These are phyloP conservation scores for Odontamblyopus rebecca DNA, from an alignment of 2,797 vertebrate species.

Conservation along the genomic window DNA sequence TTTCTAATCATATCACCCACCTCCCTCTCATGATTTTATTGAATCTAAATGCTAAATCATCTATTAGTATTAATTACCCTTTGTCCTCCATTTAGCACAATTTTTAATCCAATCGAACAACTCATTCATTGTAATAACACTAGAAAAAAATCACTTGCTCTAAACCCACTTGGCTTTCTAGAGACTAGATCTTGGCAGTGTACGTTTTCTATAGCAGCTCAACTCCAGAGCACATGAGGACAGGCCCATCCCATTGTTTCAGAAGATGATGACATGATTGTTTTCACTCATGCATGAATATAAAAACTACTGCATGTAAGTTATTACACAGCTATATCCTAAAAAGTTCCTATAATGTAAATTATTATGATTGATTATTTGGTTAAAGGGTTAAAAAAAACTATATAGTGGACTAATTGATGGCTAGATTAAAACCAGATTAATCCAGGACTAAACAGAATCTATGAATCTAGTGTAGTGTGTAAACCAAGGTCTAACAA, in stretches of 20 bases:
- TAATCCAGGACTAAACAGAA: background rate
- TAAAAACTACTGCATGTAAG: slow-evolving; percentile 13
- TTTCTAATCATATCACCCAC: too few species aligned
- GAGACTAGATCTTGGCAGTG: slow-evolving; percentile 12
- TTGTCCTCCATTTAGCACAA: too few species aligned
- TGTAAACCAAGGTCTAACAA: background rate
- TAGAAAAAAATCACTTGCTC: too few species aligned
- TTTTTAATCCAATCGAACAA: too few species aligned
- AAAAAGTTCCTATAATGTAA: background rate
- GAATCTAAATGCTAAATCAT: too few species aligned
- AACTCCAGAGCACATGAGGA: slow-evolving; percentile 15
- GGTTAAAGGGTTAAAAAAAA: background rate
- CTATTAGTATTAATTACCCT: too few species aligned
- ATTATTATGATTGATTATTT: background rate
- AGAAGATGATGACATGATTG: background rate
- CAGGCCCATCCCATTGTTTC: slow-evolving; percentile 23
- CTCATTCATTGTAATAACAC: too few species aligned
- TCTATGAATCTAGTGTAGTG: background rate
- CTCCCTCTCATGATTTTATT: too few species aligned
- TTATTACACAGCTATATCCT: background rate
- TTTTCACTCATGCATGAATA: background rate
- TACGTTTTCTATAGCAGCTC: slow-evolving; percentile 15
- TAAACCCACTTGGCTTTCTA: background rate
- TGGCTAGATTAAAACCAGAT: background rate
- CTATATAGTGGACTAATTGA: background rate